A percentile compares a stretch with the other conserved stretches of the same genome.
phyloP scores from a whole-genome alignment of 1,140 invertebrate species.

The Conus ventricosus region DNA sequence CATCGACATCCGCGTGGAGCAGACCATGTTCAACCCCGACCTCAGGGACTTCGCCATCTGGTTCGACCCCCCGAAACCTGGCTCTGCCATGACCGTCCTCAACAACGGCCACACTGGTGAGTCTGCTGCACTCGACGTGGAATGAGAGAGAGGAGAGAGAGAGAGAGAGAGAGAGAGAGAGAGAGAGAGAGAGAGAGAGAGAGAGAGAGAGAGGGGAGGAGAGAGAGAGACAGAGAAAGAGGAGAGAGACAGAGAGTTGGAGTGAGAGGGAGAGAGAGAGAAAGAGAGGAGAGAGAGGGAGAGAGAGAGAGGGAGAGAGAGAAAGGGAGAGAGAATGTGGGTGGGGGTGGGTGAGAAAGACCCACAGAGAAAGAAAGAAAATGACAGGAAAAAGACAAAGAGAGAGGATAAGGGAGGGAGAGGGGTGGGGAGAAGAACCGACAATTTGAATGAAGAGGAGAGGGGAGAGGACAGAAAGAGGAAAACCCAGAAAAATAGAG shows the following conservation, averaged over 20 bases:
- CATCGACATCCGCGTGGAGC: conserved; percentile 59
- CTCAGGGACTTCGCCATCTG: conserved; percentile 67
- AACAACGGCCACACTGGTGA: conserved; percentile 71
- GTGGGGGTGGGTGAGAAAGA: neutral
- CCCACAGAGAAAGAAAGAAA: neutral
- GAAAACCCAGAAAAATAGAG: neutral
- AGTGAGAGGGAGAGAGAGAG: neutral
- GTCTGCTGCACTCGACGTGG: neutral
- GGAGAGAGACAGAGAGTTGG: neutral
- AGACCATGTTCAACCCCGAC: conserved; percentile 61
- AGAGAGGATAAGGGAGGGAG: too few relatives aligned
- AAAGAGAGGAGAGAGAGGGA: neutral
- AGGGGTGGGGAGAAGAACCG: too few relatives aligned
- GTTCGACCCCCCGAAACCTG: conserved; percentile 63
- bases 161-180: neutral
- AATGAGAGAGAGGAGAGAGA: neutral
- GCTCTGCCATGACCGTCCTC: conserved; percentile 58
- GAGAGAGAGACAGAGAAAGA: neutral
- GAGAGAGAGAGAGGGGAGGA: neutral
- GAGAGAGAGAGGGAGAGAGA: neutral
- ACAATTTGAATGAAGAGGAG: too few relatives aligned
- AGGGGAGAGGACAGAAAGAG: too few relatives aligned
- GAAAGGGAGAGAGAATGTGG: neutral
- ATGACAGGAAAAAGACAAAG: too few relatives aligned
- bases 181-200: neutral